A percentile compares a stretch with the other conserved stretches of the same genome.
Conservation (phyloP, 2,797 vertebrate species). For the Etheostoma nigrum region DNA sequence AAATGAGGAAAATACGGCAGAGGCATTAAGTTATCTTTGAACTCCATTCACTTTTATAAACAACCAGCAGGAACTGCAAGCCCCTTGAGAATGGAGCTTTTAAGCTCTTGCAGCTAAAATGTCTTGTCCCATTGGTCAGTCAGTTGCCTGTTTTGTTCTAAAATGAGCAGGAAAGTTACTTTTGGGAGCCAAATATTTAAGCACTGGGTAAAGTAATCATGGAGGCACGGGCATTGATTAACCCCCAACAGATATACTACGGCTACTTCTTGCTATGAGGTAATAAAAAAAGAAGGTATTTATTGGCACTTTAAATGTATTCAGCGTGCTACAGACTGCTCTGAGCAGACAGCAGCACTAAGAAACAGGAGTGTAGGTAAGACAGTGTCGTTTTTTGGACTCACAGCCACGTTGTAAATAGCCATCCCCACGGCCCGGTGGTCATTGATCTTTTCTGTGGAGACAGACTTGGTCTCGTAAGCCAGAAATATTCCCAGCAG, state of each 20-base stretch:
- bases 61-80: slow-evolving; percentile 1
- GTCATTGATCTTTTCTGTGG: slow-evolving; percentile 97
- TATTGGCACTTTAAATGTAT: slow-evolving; percentile 37
- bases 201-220: slow-evolving; percentile 34
- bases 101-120: slow-evolving; percentile 20
- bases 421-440: slow-evolving; percentile 97
- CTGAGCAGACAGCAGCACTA: not conserved
- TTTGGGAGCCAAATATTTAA: slow-evolving; percentile 26
- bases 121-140: slow-evolving; percentile 36
- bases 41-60: slow-evolving; percentile 47
- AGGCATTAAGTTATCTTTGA: slow-evolving; percentile 33
- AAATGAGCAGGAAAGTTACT: slow-evolving; percentile 11
- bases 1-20: slow-evolving; percentile 18
- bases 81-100: slow-evolving; percentile 19
- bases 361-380: slow-evolving; percentile 34
- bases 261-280: slow-evolving; percentile 11
- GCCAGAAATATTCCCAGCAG: slow-evolving; percentile 95
- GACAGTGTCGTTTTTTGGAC: slow-evolving; percentile 62
- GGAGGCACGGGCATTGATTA: slow-evolving; percentile 34
- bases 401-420: slow-evolving; percentile 97
- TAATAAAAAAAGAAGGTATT: slow-evolving; percentile 24
- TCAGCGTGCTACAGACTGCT: slow-evolving; percentile 6
- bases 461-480: slow-evolving; percentile 96
- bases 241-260: slow-evolving; percentile 29
- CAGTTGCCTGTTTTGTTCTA: slow-evolving; percentile 10